Evolutionary conservation across 2,888 invertebrate genomes (phyloP).

Genomic region (Pyralis farinalis): DNA sequence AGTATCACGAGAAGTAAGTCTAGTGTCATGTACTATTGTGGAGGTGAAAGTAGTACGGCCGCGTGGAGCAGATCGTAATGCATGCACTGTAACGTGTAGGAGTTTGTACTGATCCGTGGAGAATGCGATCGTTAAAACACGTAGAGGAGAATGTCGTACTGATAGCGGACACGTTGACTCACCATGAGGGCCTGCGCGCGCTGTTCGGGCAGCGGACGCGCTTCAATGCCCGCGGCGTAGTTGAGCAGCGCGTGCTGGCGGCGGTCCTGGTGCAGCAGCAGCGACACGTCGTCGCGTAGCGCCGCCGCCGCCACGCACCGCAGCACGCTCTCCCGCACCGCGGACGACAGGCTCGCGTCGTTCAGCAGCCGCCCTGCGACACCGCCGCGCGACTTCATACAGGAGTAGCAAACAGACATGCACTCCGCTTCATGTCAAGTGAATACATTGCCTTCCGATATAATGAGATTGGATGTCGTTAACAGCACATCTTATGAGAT

Average conservation of each 20-base stretch:
- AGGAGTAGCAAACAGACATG: no score
- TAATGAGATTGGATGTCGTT: no score
- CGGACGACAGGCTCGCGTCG: constrained; percentile 79
- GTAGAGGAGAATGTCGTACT: neutral
- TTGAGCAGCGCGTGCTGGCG: constrained; percentile 94
- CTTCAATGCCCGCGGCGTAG: constrained; percentile 90
- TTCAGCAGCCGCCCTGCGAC: constrained; percentile 39
- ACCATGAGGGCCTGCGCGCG: constrained; percentile 90
- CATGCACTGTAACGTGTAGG: no score
- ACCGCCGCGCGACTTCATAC: no score
- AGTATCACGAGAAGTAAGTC: no score
- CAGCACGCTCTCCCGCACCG: constrained; percentile 84
- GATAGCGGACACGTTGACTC: no score
- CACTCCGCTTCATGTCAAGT: no score
- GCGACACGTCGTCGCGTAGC: constrained; percentile 93
- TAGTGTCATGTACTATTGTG: no score
- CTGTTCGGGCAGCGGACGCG: constrained; percentile 87
- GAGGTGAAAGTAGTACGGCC: no score
- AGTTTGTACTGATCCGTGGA: neutral
- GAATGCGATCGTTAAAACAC: constrained; percentile 82
- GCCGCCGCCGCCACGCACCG: constrained; percentile 89
- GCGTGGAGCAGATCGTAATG: no score
- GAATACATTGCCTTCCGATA: no score
- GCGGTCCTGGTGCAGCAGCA: constrained; percentile 94
- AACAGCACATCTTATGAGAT: no score